Evolutionary conservation across 2,113 vertebrate genomes (phyloP).

Genomic region (Nothobranchius furzeri): DNA sequence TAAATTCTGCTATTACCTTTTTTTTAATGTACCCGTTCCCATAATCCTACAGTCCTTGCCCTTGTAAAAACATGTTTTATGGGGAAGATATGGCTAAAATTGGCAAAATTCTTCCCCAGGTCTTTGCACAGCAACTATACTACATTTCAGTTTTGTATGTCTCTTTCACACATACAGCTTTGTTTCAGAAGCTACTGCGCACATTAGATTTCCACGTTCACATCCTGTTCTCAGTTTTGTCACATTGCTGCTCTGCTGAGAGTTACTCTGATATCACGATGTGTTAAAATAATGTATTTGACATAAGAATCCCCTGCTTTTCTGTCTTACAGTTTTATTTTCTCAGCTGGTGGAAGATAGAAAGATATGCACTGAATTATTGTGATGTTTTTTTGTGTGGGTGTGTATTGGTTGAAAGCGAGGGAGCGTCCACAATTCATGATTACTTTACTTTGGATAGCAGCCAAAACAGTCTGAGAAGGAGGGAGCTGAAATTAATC

Average conservation of each 20-base stretch:
- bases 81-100: too few relatives aligned
- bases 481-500: conserved; percentile 11
- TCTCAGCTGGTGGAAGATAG: conserved; percentile 16
- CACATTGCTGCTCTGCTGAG: neutral
- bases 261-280: conserved; percentile 9
- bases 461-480: conserved; percentile 23
- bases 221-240: conserved; percentile 27
- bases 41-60: too few relatives aligned
- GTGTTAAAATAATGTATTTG: conserved; percentile 5
- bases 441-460: conserved; percentile 33
- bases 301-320: conserved; percentile 6
- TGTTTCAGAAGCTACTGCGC: conserved; percentile 2
- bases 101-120: too few relatives aligned
- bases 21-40: too few relatives aligned
- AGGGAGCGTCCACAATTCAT: conserved; percentile 26
- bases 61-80: too few relatives aligned
- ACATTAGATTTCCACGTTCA: conserved; percentile 30
- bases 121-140: too few relatives aligned
- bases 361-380: conserved; percentile 8
- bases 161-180: neutral
- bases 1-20: too few relatives aligned
- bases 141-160: too few relatives aligned
- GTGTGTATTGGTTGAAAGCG: conserved; percentile 16
- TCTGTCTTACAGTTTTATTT: neutral
- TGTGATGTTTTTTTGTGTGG: neutral